Evolutionary conservation across 1,140 invertebrate species (phyloP).

Genomic region (Eueides isabella): DNA sequence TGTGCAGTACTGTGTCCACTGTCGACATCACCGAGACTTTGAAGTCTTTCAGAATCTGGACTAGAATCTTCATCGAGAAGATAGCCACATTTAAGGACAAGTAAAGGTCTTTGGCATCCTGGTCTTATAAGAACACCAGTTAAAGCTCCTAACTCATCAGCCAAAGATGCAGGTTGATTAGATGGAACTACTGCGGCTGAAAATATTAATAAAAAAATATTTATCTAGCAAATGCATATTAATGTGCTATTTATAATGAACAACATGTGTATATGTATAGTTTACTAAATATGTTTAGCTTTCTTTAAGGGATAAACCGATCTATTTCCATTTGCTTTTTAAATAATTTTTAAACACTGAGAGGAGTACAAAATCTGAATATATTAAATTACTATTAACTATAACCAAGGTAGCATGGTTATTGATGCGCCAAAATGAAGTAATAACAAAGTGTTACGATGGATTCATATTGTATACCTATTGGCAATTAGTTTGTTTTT

Average conservation of each 20-base stretch:
- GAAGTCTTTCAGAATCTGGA: conserved; percentile 91
- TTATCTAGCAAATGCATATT: neutral
- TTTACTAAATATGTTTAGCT: no score
- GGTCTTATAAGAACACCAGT: conserved; percentile 68
- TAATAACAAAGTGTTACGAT: no score
- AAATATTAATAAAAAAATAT: conserved; percentile 38
- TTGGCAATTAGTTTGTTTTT: no score
- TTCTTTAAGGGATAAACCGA: no score
- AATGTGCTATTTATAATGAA: neutral
- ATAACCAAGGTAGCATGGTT: no score
- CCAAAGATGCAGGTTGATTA: conserved; percentile 84
- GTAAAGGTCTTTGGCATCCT: conserved; percentile 83
- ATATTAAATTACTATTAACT: no score
- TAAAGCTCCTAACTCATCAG: conserved; percentile 85
- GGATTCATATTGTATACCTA: no score
- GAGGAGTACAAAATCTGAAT: no score
- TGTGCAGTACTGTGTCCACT: conserved; percentile 95
- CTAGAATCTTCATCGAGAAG: conserved; percentile 91
- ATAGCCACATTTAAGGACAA: conserved; percentile 89
- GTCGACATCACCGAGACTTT: conserved; percentile 89
- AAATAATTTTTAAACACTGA: no score
- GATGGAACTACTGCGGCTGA: conserved; percentile 81
- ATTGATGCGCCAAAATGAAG: no score
- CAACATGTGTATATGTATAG: neutral
- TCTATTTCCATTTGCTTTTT: no score